Percentiles rank a stretch among this genome's conserved stretches.
These are phyloP conservation scores for Phymorhynchus buccinoides DNA, from an alignment of 1,140 invertebrate species.

Conservation along the genomic window DNA sequence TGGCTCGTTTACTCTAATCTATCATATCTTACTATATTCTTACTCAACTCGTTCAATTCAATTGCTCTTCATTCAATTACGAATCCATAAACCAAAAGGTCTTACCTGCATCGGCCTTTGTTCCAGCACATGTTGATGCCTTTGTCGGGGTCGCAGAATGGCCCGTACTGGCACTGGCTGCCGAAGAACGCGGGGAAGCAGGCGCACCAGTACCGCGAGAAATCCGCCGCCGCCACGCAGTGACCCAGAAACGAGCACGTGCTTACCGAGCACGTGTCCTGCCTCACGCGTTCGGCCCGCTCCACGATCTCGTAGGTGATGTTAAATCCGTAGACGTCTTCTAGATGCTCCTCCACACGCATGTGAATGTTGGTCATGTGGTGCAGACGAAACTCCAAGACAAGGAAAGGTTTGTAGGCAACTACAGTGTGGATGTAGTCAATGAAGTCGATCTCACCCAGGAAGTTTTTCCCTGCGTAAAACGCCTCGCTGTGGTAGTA, in stretches of 20 bases:
- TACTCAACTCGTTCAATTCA: not conserved
- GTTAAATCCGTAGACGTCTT: conserved; percentile 93
- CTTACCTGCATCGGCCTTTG: conserved; percentile 72
- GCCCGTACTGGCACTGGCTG: conserved; percentile 71
- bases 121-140: conserved; percentile 70
- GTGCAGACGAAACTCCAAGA: conserved; percentile 82
- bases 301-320: conserved; percentile 88
- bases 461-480: conserved; percentile 59
- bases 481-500: conserved; percentile 56
- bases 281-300: conserved; percentile 74
- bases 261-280: conserved; percentile 82
- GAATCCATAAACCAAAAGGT: not conserved
- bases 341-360: conserved; percentile 83
- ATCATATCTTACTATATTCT: too few relatives aligned
- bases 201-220: conserved; percentile 74
- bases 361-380: conserved; percentile 87
- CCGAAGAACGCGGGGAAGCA: conserved; percentile 73
- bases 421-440: conserved; percentile 70
- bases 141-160: conserved; percentile 69
- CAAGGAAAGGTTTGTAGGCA: conserved; percentile 83
- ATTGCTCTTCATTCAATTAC: not conserved
- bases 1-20: too few relatives aligned
- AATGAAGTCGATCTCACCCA: conserved; percentile 71
- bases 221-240: conserved; percentile 83
- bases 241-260: conserved; percentile 88